phyloP scores from a whole-genome alignment of 1,140 invertebrate species.

The Leptopilina clavipes region DNA sequence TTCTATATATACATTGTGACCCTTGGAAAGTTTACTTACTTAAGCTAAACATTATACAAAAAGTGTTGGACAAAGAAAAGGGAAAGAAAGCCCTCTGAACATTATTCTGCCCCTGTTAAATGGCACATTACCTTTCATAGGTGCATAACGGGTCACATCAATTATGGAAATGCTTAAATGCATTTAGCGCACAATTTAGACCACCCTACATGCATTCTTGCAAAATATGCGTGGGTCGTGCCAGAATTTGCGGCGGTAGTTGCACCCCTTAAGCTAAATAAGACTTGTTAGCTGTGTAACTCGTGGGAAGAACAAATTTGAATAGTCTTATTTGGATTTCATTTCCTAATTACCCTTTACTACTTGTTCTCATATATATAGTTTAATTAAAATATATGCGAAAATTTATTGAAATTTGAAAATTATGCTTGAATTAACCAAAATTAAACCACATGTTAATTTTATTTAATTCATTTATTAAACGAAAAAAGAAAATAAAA shows the following conservation, averaged over 20 bases:
- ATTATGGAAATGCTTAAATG: neutral
- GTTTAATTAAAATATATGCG: neutral
- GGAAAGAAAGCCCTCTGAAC: too few species aligned
- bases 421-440: neutral
- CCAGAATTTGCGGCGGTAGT: neutral
- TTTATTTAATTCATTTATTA: too few species aligned
- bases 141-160: neutral
- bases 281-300: constrained; percentile 18
- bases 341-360: neutral
- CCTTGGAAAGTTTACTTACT: too few species aligned
- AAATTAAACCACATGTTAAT: neutral
- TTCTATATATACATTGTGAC: too few species aligned
- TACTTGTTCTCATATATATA: too few species aligned
- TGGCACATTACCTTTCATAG: too few species aligned
- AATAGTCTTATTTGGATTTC: neutral
- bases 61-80: too few species aligned
- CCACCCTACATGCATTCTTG: neutral
- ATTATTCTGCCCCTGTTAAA: too few species aligned
- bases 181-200: neutral
- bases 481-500: too few species aligned
- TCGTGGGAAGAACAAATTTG: constrained; percentile 3
- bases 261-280: constrained; percentile 11
- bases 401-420: neutral
- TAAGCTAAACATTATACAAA: too few species aligned
- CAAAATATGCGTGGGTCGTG: constrained; percentile 15